Evolutionary conservation across 2,113 vertebrate species (phyloP).

Genomic region (Phainopepla nitens): DNA sequence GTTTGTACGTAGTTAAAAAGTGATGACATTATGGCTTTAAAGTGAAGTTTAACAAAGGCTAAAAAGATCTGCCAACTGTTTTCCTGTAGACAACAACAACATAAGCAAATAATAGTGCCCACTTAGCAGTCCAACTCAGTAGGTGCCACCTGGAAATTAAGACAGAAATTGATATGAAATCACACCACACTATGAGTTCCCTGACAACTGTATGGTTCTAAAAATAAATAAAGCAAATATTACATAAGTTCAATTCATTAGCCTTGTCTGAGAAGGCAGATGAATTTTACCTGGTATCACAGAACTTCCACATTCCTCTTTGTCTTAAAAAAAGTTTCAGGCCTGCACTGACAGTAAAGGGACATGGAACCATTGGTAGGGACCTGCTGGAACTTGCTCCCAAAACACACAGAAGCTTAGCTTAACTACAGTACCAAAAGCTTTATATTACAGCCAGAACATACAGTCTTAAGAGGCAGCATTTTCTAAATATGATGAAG

Average conservation of each 20-base stretch:
- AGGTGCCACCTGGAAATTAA: not conserved
- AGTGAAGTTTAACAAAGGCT: not conserved
- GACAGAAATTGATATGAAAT: not conserved
- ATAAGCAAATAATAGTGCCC: not conserved
- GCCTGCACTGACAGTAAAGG: not conserved
- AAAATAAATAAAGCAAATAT: not conserved
- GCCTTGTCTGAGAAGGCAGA: not conserved
- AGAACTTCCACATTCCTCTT: not conserved
- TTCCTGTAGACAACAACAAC: not conserved
- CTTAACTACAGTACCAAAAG: not conserved
- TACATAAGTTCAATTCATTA: not conserved
- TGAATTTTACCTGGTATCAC: not conserved
- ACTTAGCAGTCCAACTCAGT: not conserved
- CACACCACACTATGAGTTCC: not conserved
- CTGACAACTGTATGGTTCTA: not conserved
- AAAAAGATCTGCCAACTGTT: not conserved
- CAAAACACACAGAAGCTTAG: not conserved
- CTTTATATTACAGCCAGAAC: not conserved
- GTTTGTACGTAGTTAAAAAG: not conserved
- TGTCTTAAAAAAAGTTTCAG: not conserved
- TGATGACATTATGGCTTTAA: accelerated
- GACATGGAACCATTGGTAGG: not conserved
- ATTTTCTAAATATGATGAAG: not conserved
- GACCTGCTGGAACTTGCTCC: not conserved
- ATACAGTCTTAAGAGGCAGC: not conserved